A percentile compares a stretch with the other conserved stretches of the same genome.
phyloP scores from a whole-genome alignment of 2,888 invertebrate genomes.

The Tanypteryx hageni region DNA sequence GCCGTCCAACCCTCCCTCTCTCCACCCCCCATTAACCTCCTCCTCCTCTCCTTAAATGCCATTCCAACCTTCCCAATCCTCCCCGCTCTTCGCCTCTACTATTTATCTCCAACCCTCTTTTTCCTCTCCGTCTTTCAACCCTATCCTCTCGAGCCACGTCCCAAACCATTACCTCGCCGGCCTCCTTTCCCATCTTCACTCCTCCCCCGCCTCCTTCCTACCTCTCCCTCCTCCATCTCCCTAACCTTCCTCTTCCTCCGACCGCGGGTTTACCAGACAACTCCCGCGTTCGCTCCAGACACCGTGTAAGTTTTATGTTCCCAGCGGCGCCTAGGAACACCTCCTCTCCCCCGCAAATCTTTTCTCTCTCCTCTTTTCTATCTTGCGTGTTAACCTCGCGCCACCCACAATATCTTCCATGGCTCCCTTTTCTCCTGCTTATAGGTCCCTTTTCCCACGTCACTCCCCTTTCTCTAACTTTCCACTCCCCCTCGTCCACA shows the following conservation, averaged over 20 bases:
- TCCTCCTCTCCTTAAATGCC: not conserved
- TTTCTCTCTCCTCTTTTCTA: not conserved
- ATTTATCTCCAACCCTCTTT: constrained; percentile 14
- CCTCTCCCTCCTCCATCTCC: not conserved
- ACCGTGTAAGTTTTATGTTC: not conserved
- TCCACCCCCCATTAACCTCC: not conserved
- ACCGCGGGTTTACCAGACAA: constrained; percentile 5
- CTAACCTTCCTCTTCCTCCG: not conserved
- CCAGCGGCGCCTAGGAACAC: not conserved
- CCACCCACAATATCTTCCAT: not conserved
- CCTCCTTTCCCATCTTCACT: not conserved
- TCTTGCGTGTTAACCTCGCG: not conserved
- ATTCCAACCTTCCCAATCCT: not conserved
- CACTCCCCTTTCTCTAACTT: not conserved
- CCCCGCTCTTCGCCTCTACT: not conserved
- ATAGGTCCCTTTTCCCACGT: not conserved
- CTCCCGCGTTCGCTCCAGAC: constrained; percentile 22
- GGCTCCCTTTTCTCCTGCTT: not conserved
- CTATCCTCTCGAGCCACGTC: constrained; percentile 13
- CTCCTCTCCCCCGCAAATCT: not conserved
- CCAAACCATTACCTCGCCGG: not conserved
- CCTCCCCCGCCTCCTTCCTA: not conserved
- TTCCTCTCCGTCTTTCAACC: not conserved
- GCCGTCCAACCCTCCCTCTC: not conserved
- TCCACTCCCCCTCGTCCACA: not conserved